Evolutionary conservation across 2,888 invertebrate species (phyloP), one percentile per base, ranked within the genome.

Genomic region (Morpho helenor): DNA sequence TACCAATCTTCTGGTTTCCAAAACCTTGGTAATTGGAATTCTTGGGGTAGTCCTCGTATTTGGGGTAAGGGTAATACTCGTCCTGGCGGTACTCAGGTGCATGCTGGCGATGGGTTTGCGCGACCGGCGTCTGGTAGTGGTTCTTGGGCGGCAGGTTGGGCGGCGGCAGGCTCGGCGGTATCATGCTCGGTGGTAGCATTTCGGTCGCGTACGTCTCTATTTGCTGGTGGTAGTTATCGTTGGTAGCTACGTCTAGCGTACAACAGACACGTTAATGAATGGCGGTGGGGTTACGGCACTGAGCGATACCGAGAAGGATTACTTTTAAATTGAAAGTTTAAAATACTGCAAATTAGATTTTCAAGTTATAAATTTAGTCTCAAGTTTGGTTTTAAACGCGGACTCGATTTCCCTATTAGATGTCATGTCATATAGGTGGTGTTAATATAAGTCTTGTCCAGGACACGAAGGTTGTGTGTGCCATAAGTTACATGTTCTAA

Each of bases 1-100:
- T 92, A 65, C 95, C 93, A 76, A 96, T 93, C 78, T 91, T 91
- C 79, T 84, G 84, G 23, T 60, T 65, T 6, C 60, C 64, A 31
- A 63, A 66, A 10, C 64, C 64, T 41, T 66, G 70, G 40, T 70
- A 70, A 62, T 72, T 64, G 7, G 65, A 66, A 49, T 68, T 64
- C 6, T 75, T 72, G 8, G 73, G 72, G 56, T 80, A 74, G 63
- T 76, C 74, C 55, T 70, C 73, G 49, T 68, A 71, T 45, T 73
- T 68, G 42, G 69, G 65, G 60, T 72, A 69, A 41, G 68, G 61
- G 59, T 72, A 71, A 46, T 68, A 65, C 8, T 69, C 66, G 7
- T 67, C 68, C 40, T 67, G 71, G 40, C 68, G 64, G 40, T 62
- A 61, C 40, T 69, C 70, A 6, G 67, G 63, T 46, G 43, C 22